phyloP scores from a whole-genome alignment of 2,113 vertebrate species.

The Ailuropoda melanoleuca region DNA sequence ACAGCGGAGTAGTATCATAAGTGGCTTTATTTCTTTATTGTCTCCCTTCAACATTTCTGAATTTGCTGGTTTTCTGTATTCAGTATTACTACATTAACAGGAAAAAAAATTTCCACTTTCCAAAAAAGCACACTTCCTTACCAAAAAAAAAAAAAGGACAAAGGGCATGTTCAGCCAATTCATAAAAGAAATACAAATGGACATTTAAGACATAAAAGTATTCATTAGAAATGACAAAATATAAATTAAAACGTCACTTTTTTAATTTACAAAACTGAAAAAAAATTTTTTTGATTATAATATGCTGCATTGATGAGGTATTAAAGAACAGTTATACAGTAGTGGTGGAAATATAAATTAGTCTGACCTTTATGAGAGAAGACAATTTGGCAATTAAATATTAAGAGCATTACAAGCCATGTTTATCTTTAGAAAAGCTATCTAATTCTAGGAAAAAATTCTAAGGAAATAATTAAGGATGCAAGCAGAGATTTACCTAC shows the following conservation, averaged over 20 bases:
- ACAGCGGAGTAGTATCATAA: not conserved
- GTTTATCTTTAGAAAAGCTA: constrained; percentile 22
- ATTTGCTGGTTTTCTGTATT: constrained; percentile 14
- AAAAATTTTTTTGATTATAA: not conserved
- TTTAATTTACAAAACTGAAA: not conserved
- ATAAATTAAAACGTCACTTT: constrained; percentile 12
- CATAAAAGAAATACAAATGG: not conserved
- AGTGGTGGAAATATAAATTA: not conserved
- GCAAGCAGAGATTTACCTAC: not conserved
- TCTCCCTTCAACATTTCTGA: not conserved
- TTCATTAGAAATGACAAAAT: not conserved
- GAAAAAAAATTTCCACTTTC: not conserved
- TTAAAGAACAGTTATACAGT: not conserved
- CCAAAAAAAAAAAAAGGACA: not conserved
- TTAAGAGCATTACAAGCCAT: not conserved
- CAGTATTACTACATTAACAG: constrained; percentile 5
- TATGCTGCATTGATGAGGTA: not conserved
- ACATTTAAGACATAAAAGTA: not conserved
- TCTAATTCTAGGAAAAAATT: constrained; percentile 6
- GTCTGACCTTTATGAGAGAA: not conserved
- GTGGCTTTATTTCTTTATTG: not conserved
- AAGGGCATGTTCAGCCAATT: not conserved
- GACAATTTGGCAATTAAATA: not conserved
- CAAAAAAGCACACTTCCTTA: not conserved
- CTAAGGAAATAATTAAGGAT: constrained; percentile 29